Conservation (phyloP, 2,797 vertebrate genomes). For the Chelonia mydas region DNA sequence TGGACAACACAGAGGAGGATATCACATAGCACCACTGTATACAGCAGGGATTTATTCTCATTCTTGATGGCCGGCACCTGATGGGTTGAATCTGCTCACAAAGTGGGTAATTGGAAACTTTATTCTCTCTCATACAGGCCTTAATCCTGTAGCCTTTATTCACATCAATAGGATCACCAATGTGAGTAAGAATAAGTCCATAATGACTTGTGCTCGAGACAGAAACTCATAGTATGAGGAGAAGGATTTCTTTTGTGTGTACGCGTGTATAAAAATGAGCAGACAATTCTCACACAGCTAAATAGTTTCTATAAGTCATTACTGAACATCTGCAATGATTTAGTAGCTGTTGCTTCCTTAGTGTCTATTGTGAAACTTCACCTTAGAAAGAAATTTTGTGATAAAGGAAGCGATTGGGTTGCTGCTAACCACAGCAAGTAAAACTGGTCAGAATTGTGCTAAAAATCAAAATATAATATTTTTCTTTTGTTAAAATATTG, state of each 20-base stretch:
- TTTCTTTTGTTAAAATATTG: background rate
- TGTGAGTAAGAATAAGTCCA: background rate
- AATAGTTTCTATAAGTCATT: background rate
- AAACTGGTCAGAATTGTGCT: background rate
- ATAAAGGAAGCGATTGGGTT: background rate
- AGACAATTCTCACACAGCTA: background rate
- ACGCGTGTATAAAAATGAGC: accelerated
- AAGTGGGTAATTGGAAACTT: background rate
- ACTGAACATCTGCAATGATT: background rate
- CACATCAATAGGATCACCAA: background rate
- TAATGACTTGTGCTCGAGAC: background rate
- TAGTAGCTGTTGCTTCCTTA: background rate
- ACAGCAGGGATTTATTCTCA: background rate
- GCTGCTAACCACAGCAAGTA: background rate
- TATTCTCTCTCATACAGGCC: background rate
- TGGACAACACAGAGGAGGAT: background rate
- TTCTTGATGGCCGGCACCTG: background rate
- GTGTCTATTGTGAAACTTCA: background rate
- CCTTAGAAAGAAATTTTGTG: background rate
- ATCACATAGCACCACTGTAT: background rate
- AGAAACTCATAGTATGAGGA: background rate
- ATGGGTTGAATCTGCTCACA: background rate
- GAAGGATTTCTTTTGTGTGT: background rate
- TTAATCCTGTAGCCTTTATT: background rate
- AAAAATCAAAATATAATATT: background rate